Percentiles rank a stretch among this genome's conserved stretches.
Evolutionary conservation across 2,888 invertebrate species (phyloP).

Genomic region (Hypselothyrea guttata): DNA sequence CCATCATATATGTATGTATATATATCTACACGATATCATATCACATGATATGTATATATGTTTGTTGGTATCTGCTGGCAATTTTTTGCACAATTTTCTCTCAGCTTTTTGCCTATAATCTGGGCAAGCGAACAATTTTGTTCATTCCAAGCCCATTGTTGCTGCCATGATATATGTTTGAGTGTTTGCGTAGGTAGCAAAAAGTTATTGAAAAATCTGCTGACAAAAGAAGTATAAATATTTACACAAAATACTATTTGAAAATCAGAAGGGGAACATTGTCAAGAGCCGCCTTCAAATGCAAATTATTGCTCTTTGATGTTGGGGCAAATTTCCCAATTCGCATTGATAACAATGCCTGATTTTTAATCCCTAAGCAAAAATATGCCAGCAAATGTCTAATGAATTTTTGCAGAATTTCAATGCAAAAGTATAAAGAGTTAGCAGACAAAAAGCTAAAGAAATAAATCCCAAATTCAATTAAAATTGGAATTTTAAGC

Average conservation of each 20-base stretch:
- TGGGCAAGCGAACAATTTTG: conserved; percentile 43
- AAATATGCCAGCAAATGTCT: not conserved
- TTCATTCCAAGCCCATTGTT: conserved; percentile 64
- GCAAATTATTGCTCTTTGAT: conserved; percentile 72
- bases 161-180: conserved; percentile 58
- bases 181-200: conserved; percentile 54
- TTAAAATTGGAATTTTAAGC: too few relatives aligned
- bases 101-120: conserved; percentile 22
- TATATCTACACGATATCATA: conserved; percentile 27
- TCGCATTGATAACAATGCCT: conserved; percentile 3
- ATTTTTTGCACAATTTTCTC: conserved; percentile 60
- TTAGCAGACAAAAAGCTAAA: too few relatives aligned
- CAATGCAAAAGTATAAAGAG: too few relatives aligned
- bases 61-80: conserved; percentile 22
- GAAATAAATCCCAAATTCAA: too few relatives aligned
- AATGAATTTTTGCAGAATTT: too few relatives aligned
- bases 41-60: conserved; percentile 26
- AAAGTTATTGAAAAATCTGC: conserved; percentile 78
- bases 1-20: too few relatives aligned
- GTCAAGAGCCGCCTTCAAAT: conserved; percentile 43
- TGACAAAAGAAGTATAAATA: conserved; percentile 81
- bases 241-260: conserved; percentile 75
- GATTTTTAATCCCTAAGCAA: not conserved
- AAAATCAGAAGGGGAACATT: conserved; percentile 39
- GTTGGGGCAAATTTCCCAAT: conserved; percentile 39